Evolutionary conservation across 2,888 invertebrate species (phyloP).

Genomic region (Crepidodera aurea): DNA sequence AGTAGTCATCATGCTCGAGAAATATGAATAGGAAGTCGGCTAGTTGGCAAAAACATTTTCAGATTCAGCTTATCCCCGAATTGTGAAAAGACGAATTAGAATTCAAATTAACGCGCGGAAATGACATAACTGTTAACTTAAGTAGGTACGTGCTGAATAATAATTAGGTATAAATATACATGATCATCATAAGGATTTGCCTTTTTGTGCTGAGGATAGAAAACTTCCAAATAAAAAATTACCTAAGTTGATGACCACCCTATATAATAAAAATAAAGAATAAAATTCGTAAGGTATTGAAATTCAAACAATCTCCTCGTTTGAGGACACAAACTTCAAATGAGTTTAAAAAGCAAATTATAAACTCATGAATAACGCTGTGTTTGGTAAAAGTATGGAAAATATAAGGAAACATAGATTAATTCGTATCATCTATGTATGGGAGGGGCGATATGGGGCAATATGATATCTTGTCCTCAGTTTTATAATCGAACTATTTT

Average conservation of each 20-base stretch:
- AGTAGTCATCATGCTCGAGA: too few species aligned
- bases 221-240: conserved; percentile 4
- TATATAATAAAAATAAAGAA: conserved; percentile 46
- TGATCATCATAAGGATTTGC: not conserved
- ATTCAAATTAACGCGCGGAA: too few species aligned
- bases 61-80: too few species aligned
- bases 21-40: too few species aligned
- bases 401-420: not conserved
- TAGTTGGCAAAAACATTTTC: too few species aligned
- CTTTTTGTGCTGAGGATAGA: not conserved
- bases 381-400: not conserved
- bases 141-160: too few species aligned
- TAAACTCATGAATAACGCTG: not conserved
- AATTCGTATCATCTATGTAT: not conserved
- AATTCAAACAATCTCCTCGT: conserved; percentile 55
- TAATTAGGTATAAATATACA: too few species aligned
- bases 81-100: too few species aligned
- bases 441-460: too few species aligned
- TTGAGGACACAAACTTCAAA: conserved; percentile 43
- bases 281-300: conserved; percentile 52
- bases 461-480: too few species aligned
- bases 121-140: too few species aligned
- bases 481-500: too few species aligned
- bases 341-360: conserved; percentile 35
- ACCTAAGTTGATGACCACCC: conserved; percentile 40